These are phyloP conservation scores for Zonotrichia leucophrys DNA, from an alignment of 2,113 vertebrate genomes.

Conservation along the genomic window DNA sequence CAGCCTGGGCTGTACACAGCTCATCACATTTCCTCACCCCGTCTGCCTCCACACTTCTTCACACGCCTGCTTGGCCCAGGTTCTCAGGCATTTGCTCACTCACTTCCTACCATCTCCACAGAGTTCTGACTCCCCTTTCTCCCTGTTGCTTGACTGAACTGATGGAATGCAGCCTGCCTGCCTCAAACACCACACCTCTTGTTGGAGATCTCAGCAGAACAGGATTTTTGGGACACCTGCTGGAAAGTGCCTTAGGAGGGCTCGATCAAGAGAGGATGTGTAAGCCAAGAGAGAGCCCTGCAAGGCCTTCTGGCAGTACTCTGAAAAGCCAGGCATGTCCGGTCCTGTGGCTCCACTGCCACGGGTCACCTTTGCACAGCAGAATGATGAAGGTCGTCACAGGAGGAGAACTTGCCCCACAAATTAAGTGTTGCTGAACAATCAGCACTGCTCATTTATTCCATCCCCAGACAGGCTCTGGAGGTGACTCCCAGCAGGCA, in stretches of 20 bases:
- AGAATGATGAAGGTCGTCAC: background rate
- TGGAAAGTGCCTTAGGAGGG: background rate
- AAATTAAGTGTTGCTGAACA: background rate
- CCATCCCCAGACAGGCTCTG: background rate
- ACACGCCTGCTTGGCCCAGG: background rate
- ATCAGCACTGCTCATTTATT: background rate
- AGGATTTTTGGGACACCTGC: background rate
- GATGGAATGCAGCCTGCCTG: background rate
- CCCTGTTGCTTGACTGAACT: background rate
- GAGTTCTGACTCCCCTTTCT: background rate
- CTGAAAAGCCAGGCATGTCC: background rate
- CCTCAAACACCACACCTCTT: background rate
- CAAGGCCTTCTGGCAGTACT: background rate
- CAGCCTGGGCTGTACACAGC: background rate
- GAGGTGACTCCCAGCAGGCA: background rate
- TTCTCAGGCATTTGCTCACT: background rate
- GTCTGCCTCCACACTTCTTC: background rate
- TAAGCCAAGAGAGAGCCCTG: background rate
- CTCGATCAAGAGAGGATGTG: background rate
- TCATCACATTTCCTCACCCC: background rate
- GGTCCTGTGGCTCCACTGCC: background rate
- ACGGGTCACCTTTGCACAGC: background rate
- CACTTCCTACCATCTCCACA: background rate
- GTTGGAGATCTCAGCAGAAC: accelerated
- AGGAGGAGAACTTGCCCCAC: background rate